A percentile compares a stretch with the other conserved stretches of the same genome.
Evolutionary conservation across 2,113 vertebrate genomes (phyloP).

Genomic region (Toxostoma redivivum): DNA sequence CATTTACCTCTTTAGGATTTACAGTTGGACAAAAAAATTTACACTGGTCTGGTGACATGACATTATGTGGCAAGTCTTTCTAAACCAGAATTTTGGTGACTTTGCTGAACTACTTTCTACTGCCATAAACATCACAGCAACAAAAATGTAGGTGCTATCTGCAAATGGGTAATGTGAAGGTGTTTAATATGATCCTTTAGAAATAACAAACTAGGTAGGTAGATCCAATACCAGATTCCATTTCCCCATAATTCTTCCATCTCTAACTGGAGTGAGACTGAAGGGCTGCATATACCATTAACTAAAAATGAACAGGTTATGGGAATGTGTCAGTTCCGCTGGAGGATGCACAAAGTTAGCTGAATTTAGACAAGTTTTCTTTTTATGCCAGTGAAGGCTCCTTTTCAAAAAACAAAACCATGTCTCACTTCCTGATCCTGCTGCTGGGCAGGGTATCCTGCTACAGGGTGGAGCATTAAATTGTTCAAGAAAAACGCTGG

Average conservation of each 20-base stretch:
- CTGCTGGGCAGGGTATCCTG: slow-evolving; percentile 81
- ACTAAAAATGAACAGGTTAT: neutral
- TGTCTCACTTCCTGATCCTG: slow-evolving; percentile 72
- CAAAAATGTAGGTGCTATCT: neutral
- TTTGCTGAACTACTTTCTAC: neutral
- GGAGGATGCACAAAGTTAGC: neutral
- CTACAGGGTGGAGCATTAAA: slow-evolving; percentile 76
- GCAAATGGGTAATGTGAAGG: neutral
- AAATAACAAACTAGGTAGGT: neutral
- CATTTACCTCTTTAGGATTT: neutral
- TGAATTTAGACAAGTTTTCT: slow-evolving; percentile 56
- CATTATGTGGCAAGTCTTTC: neutral
- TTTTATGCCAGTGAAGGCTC: slow-evolving; percentile 59
- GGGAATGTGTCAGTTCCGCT: neutral
- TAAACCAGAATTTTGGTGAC: neutral
- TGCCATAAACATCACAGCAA: neutral
- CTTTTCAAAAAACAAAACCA: slow-evolving; percentile 68
- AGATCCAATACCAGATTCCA: neutral
- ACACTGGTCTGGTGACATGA: neutral
- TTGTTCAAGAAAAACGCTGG: slow-evolving; percentile 67
- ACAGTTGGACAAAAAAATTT: neutral
- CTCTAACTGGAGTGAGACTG: neutral
- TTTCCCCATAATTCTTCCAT: neutral
- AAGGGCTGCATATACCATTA: neutral
- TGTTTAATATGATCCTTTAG: neutral